These are phyloP conservation scores for Phalanger gymnotis DNA, from an alignment of 2,797 vertebrate species.

Conservation along the genomic window DNA sequence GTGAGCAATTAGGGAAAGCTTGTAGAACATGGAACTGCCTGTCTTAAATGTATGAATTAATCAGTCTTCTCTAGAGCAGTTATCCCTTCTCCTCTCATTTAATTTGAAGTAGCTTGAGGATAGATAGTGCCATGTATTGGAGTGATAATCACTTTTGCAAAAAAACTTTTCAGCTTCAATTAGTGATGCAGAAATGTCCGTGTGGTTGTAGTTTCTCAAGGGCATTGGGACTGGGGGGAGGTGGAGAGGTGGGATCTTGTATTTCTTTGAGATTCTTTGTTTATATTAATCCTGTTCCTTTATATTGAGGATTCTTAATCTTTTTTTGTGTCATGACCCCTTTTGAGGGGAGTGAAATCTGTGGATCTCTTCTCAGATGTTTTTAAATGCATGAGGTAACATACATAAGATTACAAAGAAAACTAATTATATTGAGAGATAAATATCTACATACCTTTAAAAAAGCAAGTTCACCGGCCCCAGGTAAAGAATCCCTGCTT, in stretches of 20 bases:
- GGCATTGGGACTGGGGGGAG: background rate
- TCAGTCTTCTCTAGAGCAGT: conserved; percentile 62
- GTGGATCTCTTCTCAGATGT: background rate
- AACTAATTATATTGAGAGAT: background rate
- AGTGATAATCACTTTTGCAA: conserved; percentile 72
- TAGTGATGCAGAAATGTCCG: conserved; percentile 35
- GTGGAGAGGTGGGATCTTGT: background rate
- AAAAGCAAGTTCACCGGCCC: background rate
- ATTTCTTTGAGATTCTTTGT: conserved; percentile 30
- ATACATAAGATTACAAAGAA: background rate
- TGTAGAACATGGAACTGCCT: background rate
- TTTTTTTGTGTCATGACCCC: background rate
- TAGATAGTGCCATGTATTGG: conserved; percentile 66
- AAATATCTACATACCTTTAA: background rate
- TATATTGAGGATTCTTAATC: background rate
- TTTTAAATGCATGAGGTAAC: background rate
- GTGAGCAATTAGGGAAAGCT: background rate
- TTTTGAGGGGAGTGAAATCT: background rate
- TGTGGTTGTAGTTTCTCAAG: conserved; percentile 36
- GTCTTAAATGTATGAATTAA: conserved; percentile 53
- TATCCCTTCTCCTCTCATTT: conserved; percentile 67
- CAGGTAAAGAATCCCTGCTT: background rate
- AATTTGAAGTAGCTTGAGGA: conserved; percentile 72
- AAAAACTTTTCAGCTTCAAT: conserved; percentile 64
- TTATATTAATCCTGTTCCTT: background rate